These are phyloP conservation scores for Coregonus suidteri DNA, from an alignment of 2,797 vertebrate genomes.

Conservation along the genomic window DNA sequence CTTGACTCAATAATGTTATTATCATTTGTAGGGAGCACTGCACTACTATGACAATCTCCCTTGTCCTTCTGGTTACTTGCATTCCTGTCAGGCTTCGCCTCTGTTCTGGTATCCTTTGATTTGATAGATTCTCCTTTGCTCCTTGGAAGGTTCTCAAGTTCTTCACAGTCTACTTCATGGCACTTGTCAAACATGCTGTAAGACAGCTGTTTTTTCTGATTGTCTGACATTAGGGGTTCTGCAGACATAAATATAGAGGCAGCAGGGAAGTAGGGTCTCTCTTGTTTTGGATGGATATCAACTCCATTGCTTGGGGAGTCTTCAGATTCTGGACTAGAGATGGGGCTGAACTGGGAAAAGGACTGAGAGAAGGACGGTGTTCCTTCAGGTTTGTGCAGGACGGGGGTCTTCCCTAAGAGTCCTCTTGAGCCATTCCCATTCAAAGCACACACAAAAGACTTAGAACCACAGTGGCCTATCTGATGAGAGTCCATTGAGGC, in stretches of 20 bases:
- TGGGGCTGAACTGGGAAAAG: slow-evolving; percentile 87
- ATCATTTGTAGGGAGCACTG: slow-evolving; percentile 63
- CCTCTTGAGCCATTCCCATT: slow-evolving; percentile 83
- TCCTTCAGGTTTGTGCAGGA: slow-evolving; percentile 77
- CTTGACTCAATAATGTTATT: slow-evolving; percentile 70
- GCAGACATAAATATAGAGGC: slow-evolving; percentile 71
- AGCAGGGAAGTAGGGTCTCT: slow-evolving; percentile 76
- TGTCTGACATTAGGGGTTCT: slow-evolving; percentile 76
- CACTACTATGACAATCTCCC: slow-evolving; percentile 62
- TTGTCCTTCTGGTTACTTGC: slow-evolving; percentile 68
- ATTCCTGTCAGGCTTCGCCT: slow-evolving; percentile 51
- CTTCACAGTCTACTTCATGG: slow-evolving; percentile 77
- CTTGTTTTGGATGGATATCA: slow-evolving; percentile 73
- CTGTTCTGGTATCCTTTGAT: slow-evolving; percentile 56
- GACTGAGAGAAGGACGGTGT: slow-evolving; percentile 83
- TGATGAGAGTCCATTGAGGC: slow-evolving; percentile 70
- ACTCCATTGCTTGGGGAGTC: slow-evolving; percentile 74
- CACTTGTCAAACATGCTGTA: slow-evolving; percentile 85
- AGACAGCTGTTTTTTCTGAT: slow-evolving; percentile 66
- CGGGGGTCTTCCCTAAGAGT: slow-evolving; percentile 78
- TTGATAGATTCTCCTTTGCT: slow-evolving; percentile 52
- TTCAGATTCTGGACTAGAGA: slow-evolving; percentile 90
- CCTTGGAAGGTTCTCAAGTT: slow-evolving; percentile 58
- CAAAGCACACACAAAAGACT: slow-evolving; percentile 82
- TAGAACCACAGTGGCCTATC: slow-evolving; percentile 69